These are phyloP conservation scores for Pomacea maculata DNA, from an alignment of 1,140 invertebrate genomes.

Conservation along the genomic window DNA sequence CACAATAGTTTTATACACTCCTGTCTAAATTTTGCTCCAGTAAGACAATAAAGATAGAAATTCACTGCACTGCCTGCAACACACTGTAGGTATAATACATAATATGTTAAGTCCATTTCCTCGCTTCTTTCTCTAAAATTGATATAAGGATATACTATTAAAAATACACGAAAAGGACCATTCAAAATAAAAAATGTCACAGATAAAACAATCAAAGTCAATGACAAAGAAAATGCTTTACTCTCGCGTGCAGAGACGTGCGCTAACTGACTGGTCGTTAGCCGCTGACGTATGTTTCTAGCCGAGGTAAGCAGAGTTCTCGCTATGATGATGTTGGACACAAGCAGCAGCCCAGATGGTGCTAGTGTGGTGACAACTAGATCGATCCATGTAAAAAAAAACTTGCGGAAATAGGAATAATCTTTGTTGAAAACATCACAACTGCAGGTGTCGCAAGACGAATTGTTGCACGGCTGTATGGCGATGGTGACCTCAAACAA, in stretches of 20 bases:
- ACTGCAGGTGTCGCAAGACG: no score
- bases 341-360: not conserved
- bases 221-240: slow-evolving; percentile 21
- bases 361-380: not conserved
- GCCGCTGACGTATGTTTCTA: not conserved
- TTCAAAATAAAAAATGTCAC: slow-evolving; percentile 31
- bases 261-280: not conserved
- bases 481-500: slow-evolving; percentile 26
- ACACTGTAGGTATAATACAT: slow-evolving; percentile 9
- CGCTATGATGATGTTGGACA: not conserved
- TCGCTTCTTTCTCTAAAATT: not conserved
- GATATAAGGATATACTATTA: slow-evolving; percentile 1
- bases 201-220: slow-evolving; percentile 33
- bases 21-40: slow-evolving; percentile 26
- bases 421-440: no score
- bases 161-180: slow-evolving; percentile 31
- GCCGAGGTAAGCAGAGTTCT: not conserved
- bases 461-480: no score
- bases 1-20: not conserved
- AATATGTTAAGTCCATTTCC: no score
- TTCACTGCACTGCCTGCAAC: slow-evolving; percentile 23
- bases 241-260: not conserved
- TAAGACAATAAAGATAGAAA: slow-evolving; percentile 28
- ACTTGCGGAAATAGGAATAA: not conserved
- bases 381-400: slow-evolving; percentile 39